Evolutionary conservation across 92 coral and sea anemone genomes (phyloP), one percentile per base, ranked within the genome.

Genomic region (Heliopora coerulea): DNA sequence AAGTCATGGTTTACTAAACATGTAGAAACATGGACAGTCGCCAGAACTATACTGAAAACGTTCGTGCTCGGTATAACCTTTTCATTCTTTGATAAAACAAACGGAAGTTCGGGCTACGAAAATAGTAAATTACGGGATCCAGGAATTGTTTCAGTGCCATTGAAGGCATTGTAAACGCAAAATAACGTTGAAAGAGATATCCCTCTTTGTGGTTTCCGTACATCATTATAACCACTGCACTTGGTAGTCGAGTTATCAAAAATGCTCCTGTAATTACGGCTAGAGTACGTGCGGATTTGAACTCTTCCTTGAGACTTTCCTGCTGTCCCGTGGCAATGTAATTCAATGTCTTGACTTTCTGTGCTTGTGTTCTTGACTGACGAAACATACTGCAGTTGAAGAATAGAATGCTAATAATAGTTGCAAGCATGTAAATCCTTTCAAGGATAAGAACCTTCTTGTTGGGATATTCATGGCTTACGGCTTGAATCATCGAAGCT

Each of bases 61-160:
- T n/a, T n/a, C n/a, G n/a, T n/a, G n/a, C 60, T 1, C 24, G 23
- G 24, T 19, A 24, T 10, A 54, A 13, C 27, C 66, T 27, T 25
- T 27, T 28, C 37, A 54, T 46, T 2, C 75, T 30, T 68, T 46
- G 40, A 18, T 68, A 68, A 21, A 68, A 48, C 59, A 68, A 15
- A 30, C 61, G 75, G 33, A 68, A 68, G 25, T 50, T 59, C 0
- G 75, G 41, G 35, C 75, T 68, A 4, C 75, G 75, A 20, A 49
- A 49, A 15, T 68, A 68, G 48, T 68, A 68, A 14, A 68, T 68
- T 12, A 68, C 12, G 10, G 75, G 75, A 50, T 68, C 75, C 19
- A 34, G 48, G 24, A 68, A 7, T 8, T 28, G 17, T 26, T 68
- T 68, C 5, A 68, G 41, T 3, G 21, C 60, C 10, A 50, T 20